Base-by-base conservation (phyloP, 2,797 vertebrate genomes). In the Sardinella longiceps region DNA sequence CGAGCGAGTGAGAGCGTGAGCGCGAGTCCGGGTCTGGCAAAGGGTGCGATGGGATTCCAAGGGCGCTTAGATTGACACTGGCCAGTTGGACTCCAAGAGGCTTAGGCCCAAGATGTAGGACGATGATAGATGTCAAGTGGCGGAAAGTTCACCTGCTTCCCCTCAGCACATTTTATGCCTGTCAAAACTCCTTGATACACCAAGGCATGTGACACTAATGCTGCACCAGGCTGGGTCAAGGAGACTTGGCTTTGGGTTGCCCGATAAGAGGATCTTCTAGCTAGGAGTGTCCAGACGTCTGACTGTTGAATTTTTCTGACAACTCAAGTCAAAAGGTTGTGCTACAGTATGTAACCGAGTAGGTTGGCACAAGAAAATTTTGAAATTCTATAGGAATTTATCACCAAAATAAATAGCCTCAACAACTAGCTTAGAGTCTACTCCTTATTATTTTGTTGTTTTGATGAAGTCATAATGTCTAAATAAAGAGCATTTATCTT, bases 111-210 rank as follows among this genome's bases (percentile, higher is more conserved):
- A 86, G 82, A 63, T 77, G 37, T 39, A 83, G 82, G 86, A 77
- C 88, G 93, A 92, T 91, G 93, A 94, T 87, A 90, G 92, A 93
- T 82, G 50, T 85, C 14, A 87, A 77, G 84, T 50, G 87, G 84
- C 81, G 88, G 90, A 91, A 87, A 90, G 91, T 91, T 92, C 85
- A 84, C 90, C 88, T 91, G 86, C 87, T 89, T 90, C 80, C 82
- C 70, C 23, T 56, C 82, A 46, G 30, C 28, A 20, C 70, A 63
- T 50, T 77, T 77, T 77, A 43, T 77, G 70, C 70, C 70, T 77
- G 70, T 77, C 70, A 77, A 77, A 43, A 43, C 70, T 39, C 20
- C 70, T 77, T 77, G 33, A 77, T 77, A 39, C 70, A 43, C 18
- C 14, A 14, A 43, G 70, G 70, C 70, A 77, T 77, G 70, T 77